These are phyloP conservation scores for Loxodonta africana DNA, from an alignment of 2,113 vertebrate species.

Conservation along the genomic window DNA sequence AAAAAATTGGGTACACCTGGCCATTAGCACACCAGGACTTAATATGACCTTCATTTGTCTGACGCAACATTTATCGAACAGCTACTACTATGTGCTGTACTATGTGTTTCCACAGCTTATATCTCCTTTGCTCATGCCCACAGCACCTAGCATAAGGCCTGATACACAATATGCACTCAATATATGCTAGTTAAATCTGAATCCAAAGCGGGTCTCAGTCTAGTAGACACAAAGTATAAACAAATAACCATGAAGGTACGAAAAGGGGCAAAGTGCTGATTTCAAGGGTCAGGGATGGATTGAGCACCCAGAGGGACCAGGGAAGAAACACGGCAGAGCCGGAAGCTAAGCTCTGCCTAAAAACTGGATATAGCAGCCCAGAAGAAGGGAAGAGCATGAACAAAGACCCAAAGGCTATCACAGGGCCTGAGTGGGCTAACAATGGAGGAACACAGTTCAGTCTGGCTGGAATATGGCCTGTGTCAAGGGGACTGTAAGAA, in stretches of 20 bases:
- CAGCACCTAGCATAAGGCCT: background rate
- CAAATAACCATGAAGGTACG: background rate
- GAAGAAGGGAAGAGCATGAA: background rate
- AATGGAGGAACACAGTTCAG: background rate
- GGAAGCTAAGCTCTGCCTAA: background rate
- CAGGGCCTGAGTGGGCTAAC: background rate
- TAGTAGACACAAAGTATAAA: constrained; percentile 36
- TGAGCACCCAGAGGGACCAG: background rate
- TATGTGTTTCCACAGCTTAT: background rate
- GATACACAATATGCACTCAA: background rate
- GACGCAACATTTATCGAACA: constrained; percentile 28
- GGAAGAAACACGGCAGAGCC: background rate
- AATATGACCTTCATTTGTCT: constrained; percentile 3
- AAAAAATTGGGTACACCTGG: background rate
- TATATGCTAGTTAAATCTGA: background rate
- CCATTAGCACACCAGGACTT: constrained; percentile 34
- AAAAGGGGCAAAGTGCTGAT: constrained; percentile 1
- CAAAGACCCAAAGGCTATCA: background rate
- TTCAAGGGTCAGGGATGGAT: background rate
- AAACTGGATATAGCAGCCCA: background rate
- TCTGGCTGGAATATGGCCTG: background rate
- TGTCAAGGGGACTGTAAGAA: background rate
- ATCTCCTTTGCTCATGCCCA: background rate
- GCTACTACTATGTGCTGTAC: constrained; percentile 25
- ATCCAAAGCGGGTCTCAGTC: background rate